phyloP scores from a whole-genome alignment of 1,140 invertebrate genomes.

The Drosophila arawakana region DNA sequence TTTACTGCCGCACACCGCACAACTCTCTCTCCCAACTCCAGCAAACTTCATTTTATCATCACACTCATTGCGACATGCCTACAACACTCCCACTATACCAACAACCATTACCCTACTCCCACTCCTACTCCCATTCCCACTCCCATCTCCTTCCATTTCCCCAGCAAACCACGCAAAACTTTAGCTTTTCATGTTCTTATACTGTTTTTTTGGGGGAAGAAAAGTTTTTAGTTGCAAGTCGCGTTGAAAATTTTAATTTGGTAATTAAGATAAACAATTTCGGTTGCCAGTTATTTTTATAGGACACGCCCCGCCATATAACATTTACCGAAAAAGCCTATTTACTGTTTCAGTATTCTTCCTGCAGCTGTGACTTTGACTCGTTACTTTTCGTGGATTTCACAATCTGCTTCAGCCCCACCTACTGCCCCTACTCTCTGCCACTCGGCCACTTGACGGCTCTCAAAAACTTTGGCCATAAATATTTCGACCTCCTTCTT shows the following conservation, averaged over 20 bases:
- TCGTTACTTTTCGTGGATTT: not conserved
- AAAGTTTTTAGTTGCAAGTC: conserved; percentile 59
- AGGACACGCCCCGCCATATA: conserved; percentile 21
- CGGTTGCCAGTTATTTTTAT: conserved; percentile 70
- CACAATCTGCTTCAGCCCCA: not conserved
- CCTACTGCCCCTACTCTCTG: not conserved
- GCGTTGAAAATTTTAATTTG: conserved; percentile 81
- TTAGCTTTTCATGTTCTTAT: conserved; percentile 8
- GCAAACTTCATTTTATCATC: conserved; percentile 10
- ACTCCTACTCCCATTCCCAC: not conserved
- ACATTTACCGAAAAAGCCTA: conserved; percentile 42
- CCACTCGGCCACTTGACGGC: conserved; percentile 45
- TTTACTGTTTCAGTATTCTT: not conserved
- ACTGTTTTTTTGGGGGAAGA: conserved; percentile 36
- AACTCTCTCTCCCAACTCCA: conserved; percentile 16
- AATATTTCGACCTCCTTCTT: conserved; percentile 53
- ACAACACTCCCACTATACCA: conserved; percentile 6
- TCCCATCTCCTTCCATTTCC: not conserved
- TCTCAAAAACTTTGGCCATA: conserved; percentile 75
- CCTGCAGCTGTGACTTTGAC: conserved; percentile 34
- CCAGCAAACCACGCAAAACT: not conserved
- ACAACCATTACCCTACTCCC: not conserved
- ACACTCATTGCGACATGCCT: conserved; percentile 23
- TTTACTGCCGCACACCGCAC: conserved; percentile 36
- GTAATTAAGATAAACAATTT: conserved; percentile 84